Evolutionary conservation across 64 coral and sea anemone genomes (phyloP).

Genomic region (Montipora efflorescens): DNA sequence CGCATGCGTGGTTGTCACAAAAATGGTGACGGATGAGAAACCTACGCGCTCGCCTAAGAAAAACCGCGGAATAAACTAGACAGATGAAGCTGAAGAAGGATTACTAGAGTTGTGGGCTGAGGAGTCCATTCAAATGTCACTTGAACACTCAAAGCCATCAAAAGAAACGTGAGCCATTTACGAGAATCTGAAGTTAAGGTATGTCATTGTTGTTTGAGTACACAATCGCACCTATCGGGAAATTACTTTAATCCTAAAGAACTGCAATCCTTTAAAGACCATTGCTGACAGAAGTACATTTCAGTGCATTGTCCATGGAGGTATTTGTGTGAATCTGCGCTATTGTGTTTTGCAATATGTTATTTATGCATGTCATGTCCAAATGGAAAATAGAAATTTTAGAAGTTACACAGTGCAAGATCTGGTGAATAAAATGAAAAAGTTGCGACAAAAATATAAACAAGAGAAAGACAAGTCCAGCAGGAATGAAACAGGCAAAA

Average conservation of each 20-base stretch:
- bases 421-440: constrained; percentile 31
- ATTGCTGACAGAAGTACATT: neutral
- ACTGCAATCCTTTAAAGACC: neutral
- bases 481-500: neutral
- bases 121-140: neutral
- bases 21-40: neutral
- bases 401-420: constrained; percentile 16
- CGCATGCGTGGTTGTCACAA: neutral
- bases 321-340: neutral
- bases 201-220: neutral
- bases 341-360: neutral
- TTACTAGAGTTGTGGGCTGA: neutral
- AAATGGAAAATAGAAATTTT: constrained; percentile 17
- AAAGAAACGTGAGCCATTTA: neutral
- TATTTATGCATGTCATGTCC: constrained; percentile 1
- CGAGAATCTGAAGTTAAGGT: neutral
- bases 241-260: neutral
- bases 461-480: constrained; percentile 21
- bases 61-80: neutral
- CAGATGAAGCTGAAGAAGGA: neutral
- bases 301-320: neutral
- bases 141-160: neutral
- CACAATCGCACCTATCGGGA: neutral
- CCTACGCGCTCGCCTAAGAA: neutral
- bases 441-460: constrained; percentile 28